Conservation (phyloP, 2,888 invertebrate genomes). For the Uloborus plumipes region DNA sequence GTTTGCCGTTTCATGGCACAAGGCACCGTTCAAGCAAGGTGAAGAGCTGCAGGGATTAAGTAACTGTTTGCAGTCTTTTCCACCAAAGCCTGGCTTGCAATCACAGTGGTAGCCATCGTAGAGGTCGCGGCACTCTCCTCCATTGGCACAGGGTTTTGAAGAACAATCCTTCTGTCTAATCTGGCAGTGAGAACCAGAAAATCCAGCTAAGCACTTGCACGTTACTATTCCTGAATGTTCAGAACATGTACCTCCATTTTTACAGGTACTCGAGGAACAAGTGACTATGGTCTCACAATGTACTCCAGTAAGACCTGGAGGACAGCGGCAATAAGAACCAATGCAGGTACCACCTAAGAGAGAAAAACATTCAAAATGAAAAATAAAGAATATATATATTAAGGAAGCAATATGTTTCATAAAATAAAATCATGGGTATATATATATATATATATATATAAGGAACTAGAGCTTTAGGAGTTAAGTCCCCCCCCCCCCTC, state of each 20-base stretch:
- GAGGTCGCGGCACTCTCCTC: conserved; percentile 70
- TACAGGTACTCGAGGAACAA: conserved; percentile 71
- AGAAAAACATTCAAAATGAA: not conserved
- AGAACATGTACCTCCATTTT: conserved; percentile 79
- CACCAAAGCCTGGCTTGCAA: conserved; percentile 72
- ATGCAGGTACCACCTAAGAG: conserved; percentile 52
- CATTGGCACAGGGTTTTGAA: conserved; percentile 71
- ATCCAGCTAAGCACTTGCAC: conserved; percentile 81
- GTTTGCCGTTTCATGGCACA: conserved; percentile 80
- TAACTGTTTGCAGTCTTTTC: conserved; percentile 77
- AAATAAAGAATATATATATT: too few relatives aligned
- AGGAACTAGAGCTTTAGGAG: too few relatives aligned
- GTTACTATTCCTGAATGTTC: conserved; percentile 80
- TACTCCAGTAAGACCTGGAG: conserved; percentile 84
- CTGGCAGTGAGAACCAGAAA: conserved; percentile 72
- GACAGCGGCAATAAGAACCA: conserved; percentile 72
- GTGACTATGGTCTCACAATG: conserved; percentile 79
- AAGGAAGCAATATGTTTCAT: too few relatives aligned
- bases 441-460: too few relatives aligned
- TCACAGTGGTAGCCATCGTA: conserved; percentile 72
- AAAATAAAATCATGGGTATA: too few relatives aligned
- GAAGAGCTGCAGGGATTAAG: conserved; percentile 71
- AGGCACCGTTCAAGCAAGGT: conserved; percentile 79
- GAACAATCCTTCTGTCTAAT: conserved; percentile 76
- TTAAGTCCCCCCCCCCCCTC: too few relatives aligned